Evolutionary conservation across 2,113 vertebrate genomes (phyloP).

Genomic region (Haplochromis burtoni): DNA sequence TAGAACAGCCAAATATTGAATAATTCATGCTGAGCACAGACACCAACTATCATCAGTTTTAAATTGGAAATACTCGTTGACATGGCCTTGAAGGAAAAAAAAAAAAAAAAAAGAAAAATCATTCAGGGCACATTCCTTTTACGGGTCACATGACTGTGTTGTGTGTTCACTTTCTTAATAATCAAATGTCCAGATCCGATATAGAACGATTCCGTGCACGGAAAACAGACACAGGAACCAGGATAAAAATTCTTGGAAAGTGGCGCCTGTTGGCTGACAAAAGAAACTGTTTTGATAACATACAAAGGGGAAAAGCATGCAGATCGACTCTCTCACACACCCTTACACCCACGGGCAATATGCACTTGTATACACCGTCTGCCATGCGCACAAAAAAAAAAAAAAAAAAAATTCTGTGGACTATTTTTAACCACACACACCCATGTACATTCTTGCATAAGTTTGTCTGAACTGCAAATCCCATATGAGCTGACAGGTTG

Average conservation of each 20-base stretch:
- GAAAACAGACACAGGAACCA: neutral
- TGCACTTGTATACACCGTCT: neutral
- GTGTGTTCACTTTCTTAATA: neutral
- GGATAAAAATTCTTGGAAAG: neutral
- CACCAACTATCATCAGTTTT: neutral
- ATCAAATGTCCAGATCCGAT: neutral
- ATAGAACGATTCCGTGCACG: neutral
- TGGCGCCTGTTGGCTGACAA: neutral
- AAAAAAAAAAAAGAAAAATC: too few species aligned
- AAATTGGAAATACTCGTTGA: neutral
- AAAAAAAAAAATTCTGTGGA: neutral
- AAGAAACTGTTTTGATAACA: constrained; percentile 23
- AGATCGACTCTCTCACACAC: neutral
- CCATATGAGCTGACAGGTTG: neutral
- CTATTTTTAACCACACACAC: constrained; percentile 11
- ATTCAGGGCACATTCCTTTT: neutral
- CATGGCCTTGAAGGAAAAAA: neutral
- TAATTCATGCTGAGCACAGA: neutral
- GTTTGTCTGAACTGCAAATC: neutral
- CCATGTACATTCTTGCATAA: neutral
- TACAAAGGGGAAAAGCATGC: neutral
- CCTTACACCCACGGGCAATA: neutral
- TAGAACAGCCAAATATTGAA: neutral
- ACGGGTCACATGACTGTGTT: neutral
- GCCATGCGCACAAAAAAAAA: neutral